Evolutionary conservation across 1,140 invertebrate genomes (phyloP), one percentile per base, ranked within the genome.

Genomic region (Phocides pigmalion): DNA sequence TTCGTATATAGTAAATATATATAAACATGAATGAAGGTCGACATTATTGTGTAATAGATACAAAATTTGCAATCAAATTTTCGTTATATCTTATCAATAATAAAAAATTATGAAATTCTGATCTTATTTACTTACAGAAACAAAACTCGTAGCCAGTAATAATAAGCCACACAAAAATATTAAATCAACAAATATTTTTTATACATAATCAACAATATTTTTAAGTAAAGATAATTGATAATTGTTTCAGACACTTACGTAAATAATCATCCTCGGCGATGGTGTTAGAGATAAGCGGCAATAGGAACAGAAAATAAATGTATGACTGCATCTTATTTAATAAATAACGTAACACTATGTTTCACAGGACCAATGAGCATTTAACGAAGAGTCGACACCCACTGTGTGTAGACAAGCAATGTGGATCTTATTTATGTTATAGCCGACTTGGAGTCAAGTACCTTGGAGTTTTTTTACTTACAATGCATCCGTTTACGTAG

Each of bases 391-490:
- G 68, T 74, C 62, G 66, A 51, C 63, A 72, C 61, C 62, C 62
- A 82, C 82, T 84, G 82, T 70, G 69, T 28, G 17, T 20, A 49
- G 17, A 16, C 39, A 46, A 53, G 51, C 61, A 37, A 35, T 22
- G 62, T 54, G 51, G 68, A 68, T 65, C 72, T 58, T 84, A 84
- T 84, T 79, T 84, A 84, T 81, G 71, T 47, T 42, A 4, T 41
- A 62, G 62, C 54, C 19, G 46, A 12, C 12, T 50, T 51, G 44
- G 50, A 37, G 32, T 35, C 50, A 62, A 32, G 58, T 61, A 51
- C 58, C 63, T 62, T 59, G 53, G 4, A 28, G 25, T 20, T 15
- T 6, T 20, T 6, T 32, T 16, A 17, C 44, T n/a, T 47, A 17
- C 14, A 15, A 9, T 3, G 17, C 11, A 25, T 14, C 9, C 32